Conservation (phyloP, 2,113 vertebrate species). For the Eublepharis macularius region DNA sequence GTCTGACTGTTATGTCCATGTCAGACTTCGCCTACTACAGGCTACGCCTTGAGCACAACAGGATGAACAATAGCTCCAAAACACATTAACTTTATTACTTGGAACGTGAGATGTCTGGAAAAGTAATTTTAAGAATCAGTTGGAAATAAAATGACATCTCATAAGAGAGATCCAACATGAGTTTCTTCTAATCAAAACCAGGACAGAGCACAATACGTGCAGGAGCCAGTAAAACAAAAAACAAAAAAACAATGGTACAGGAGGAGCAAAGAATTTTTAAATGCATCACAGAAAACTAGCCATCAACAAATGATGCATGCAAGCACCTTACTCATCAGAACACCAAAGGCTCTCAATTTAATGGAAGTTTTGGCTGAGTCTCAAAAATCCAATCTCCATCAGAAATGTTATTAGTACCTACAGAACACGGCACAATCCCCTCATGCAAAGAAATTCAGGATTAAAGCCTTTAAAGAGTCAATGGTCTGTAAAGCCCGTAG, state of each 20-base stretch:
- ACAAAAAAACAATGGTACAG: not conserved
- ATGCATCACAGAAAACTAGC: not conserved
- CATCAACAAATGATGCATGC: not conserved
- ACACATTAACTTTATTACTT: not conserved
- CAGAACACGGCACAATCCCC: not conserved
- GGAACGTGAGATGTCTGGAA: not conserved
- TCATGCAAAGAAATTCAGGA: not conserved
- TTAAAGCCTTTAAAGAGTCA: not conserved
- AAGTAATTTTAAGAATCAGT: not conserved
- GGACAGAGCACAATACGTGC: not conserved
- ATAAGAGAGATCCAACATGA: not conserved
- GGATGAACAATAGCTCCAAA: not conserved
- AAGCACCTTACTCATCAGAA: conserved; percentile 11
- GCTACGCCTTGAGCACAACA: not conserved
- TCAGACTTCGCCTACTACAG: not conserved
- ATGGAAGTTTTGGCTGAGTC: conserved; percentile 12
- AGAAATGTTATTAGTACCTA: conserved; percentile 22
- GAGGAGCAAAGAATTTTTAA: not conserved
- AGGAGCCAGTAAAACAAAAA: not conserved
- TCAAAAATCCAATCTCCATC: conserved; percentile 21
- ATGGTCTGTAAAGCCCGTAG: not conserved
- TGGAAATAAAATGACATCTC: not conserved
- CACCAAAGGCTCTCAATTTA: not conserved
- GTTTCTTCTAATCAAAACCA: not conserved
- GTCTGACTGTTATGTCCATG: not conserved